Conservation (phyloP, 1,140 invertebrate species). For the Bursaphelenchus mucronatus region DNA sequence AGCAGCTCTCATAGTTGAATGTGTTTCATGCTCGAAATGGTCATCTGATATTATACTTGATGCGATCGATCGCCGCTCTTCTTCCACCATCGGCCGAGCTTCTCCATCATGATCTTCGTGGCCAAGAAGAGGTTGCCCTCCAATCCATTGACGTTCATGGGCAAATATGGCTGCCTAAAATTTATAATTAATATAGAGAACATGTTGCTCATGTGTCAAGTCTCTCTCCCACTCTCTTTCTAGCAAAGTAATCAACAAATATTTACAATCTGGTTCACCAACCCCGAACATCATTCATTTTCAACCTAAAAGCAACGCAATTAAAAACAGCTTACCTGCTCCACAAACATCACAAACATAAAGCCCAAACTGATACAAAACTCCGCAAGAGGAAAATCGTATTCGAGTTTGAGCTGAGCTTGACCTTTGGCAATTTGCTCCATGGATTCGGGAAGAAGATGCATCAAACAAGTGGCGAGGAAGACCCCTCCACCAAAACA, state of each 20-base stretch:
- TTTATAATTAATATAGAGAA: slow-evolving; percentile 22
- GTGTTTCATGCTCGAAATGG: slow-evolving; percentile 35
- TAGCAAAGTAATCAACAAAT: not conserved
- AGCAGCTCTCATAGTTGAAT: slow-evolving; percentile 47
- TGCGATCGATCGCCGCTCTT: slow-evolving; percentile 17
- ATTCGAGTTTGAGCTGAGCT: slow-evolving; percentile 23
- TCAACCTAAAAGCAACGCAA: not conserved
- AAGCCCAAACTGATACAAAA: slow-evolving; percentile 53
- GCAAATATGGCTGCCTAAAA: slow-evolving; percentile 50
- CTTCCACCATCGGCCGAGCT: not conserved
- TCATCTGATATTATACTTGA: slow-evolving; percentile 22
- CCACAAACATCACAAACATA: slow-evolving; percentile 52
- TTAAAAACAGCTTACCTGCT: slow-evolving; percentile 39
- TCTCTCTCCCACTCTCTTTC: no score
- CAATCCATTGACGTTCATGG: slow-evolving; percentile 41
- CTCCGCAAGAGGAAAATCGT: slow-evolving; percentile 51
- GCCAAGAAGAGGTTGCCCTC: slow-evolving; percentile 23
- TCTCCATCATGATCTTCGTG: slow-evolving; percentile 6
- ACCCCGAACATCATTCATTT: not conserved
- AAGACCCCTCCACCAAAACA: slow-evolving; percentile 54
- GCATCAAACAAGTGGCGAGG: slow-evolving; percentile 53
- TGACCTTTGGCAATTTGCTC: slow-evolving; percentile 48
- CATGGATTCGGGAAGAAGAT: slow-evolving; percentile 53
- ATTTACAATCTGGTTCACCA: no score
- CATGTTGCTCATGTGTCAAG: not conserved